Evolutionary conservation across 2,797 vertebrate species (phyloP).

Genomic region (Hippopotamyrus pictus): DNA sequence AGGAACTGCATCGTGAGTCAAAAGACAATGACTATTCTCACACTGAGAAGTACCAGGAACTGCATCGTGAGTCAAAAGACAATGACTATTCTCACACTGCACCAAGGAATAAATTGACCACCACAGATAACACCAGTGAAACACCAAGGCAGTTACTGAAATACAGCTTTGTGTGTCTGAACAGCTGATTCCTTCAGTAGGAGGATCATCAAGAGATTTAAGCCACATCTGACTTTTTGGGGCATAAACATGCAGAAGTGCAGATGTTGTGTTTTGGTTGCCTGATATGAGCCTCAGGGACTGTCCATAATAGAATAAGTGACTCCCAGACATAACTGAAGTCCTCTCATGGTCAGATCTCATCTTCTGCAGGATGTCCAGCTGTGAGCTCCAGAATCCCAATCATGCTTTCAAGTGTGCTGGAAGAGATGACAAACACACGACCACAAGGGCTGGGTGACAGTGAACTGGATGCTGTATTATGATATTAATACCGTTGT

Average conservation of each 20-base stretch:
- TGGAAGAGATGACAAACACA: background rate
- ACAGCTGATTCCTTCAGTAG: background rate
- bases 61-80: background rate
- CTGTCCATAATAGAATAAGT: background rate
- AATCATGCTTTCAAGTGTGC: background rate
- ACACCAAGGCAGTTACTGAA: background rate
- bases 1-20: background rate
- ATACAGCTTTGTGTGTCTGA: background rate
- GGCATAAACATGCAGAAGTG: background rate
- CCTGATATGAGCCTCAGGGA: background rate
- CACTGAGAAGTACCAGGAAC: background rate
- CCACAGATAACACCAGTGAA: background rate
- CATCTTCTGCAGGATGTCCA: background rate
- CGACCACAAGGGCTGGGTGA: background rate
- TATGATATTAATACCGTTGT: background rate
- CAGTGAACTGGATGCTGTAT: background rate
- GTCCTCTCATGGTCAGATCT: background rate
- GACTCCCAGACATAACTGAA: background rate
- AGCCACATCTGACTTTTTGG: background rate
- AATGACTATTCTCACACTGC: background rate
- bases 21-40: background rate
- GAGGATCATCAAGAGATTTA: background rate
- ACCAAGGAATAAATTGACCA: background rate
- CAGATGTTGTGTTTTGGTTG: background rate
- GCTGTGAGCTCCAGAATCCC: background rate